A percentile compares a stretch with the other conserved stretches of the same genome.
phyloP scores from a whole-genome alignment of 35 echinoderm and acorn worm genomes.

The Lytechinus pictus region DNA sequence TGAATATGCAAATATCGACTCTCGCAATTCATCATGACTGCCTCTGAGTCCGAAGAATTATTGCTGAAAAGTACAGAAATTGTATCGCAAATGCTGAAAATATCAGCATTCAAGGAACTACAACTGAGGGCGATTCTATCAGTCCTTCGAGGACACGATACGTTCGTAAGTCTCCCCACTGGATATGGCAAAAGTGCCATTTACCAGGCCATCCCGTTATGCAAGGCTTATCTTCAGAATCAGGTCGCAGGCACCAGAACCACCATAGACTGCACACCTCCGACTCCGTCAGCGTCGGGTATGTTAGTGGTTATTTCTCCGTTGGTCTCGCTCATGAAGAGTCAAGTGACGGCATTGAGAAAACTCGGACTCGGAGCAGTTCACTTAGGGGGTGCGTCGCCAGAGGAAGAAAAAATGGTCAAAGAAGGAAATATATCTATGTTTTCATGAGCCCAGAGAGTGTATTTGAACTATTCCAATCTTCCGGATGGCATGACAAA shows the following conservation, averaged over 20 bases:
- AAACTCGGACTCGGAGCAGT: constrained; percentile 30
- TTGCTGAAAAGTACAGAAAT: neutral
- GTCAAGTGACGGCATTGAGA: neutral
- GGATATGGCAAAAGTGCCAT: constrained; percentile 47
- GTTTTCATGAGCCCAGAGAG: constrained; percentile 51
- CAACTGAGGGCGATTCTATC: neutral
- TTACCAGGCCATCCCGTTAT: neutral
- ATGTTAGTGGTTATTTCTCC: constrained; percentile 31
- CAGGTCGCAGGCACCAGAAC: neutral
- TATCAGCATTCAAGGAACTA: constrained; percentile 21
- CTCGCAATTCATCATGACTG: neutral
- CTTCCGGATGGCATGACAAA: neutral
- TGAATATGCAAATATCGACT: neutral
- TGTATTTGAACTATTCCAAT: constrained; percentile 32
- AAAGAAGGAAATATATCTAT: neutral
- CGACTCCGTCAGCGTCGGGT: neutral
- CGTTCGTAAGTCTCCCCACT: constrained; percentile 6
- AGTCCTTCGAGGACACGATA: neutral
- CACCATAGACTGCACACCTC: neutral
- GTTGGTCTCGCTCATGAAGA: constrained; percentile 44
- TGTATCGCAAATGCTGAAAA: neutral
- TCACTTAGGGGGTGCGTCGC: neutral
- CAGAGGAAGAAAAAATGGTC: neutral
- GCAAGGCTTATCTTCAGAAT: neutral
- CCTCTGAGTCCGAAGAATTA: neutral